Base-by-base conservation (phyloP, 2,888 invertebrate genomes). In the Polymixis lichenea region DNA sequence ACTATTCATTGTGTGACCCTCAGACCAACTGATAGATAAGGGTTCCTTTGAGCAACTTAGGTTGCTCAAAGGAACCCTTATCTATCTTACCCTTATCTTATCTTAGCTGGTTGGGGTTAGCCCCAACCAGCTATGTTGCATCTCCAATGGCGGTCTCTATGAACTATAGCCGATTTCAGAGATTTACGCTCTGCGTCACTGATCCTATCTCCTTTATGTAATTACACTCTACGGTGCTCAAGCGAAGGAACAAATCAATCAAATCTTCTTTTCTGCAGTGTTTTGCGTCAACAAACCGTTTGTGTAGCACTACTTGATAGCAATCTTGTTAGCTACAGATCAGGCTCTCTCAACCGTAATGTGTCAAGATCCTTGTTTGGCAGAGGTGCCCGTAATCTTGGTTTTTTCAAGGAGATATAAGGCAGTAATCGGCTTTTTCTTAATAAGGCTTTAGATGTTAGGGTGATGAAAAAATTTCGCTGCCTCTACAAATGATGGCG, bases 231-330 rank as follows among this genome's bases (percentile, higher is more conserved):
- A 58, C 15, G 56, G 38, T 69, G 25, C 32, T 73, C 25, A n/a
- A 43, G 82, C 75, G 73, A 19, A 25, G 32, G 17, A 61, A 58
- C 32, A 58, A 73, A 77, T 81, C 77, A 72, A 38, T 49, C 11
- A 28, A 84, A 80, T 70, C 70, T 67, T 51, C 43, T 65, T 64
- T 56, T 38, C 53, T 67, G 9, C n/a, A 6, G 22, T 56, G 49
- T 84, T 58, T 69, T 74, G 58, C 58, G 61, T 84, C 80, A 84
- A 84, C 65, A 83, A 83, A 60, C 68, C 11, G 19, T 56, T 68
- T 67, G 62, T 72, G 19, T 55, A 66, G 46, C 1, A 58, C 43
- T 71, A 53, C 78, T 83, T 62, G 28, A 67, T 71, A 51, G 25
- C 53, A 73, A 83, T 83, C 72, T 81, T 69, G 68, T 80, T 66